Percentiles rank a stretch among this genome's conserved stretches.
Conservation (phyloP, 2,888 invertebrate genomes). For the Marronus borbonicus region DNA sequence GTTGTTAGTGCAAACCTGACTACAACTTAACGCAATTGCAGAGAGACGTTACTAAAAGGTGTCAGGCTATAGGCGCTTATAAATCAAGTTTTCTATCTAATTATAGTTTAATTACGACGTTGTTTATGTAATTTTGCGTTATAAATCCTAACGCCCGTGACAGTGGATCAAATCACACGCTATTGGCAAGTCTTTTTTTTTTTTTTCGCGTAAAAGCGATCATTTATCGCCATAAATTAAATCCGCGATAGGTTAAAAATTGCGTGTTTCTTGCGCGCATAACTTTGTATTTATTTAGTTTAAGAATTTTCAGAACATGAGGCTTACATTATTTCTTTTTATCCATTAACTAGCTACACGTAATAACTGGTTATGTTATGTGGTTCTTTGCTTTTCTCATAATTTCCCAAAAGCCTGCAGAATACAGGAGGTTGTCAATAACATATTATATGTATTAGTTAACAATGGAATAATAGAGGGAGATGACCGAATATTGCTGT, state of each 20-base stretch:
- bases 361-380: neutral
- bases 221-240: neutral
- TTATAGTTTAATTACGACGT: constrained; percentile 21
- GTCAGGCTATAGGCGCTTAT: neutral
- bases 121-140: constrained; percentile 24
- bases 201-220: neutral
- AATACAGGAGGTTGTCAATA: neutral
- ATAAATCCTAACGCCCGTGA: constrained; percentile 5
- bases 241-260: neutral
- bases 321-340: too few species aligned
- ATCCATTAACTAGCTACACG: neutral
- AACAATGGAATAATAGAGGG: too few species aligned
- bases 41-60: constrained; percentile 10
- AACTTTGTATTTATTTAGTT: too few species aligned
- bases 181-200: neutral
- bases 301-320: too few species aligned
- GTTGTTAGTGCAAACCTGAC: too few species aligned
- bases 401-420: neutral
- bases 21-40: too few species aligned
- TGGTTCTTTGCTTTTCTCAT: neutral
- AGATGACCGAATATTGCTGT: too few species aligned
- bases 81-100: constrained; percentile 35
- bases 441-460: too few species aligned
- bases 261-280: neutral
- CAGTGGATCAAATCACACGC: constrained; percentile 16